phyloP scores from a whole-genome alignment of 2,888 invertebrate genomes.

The Drosophila seclusa region DNA sequence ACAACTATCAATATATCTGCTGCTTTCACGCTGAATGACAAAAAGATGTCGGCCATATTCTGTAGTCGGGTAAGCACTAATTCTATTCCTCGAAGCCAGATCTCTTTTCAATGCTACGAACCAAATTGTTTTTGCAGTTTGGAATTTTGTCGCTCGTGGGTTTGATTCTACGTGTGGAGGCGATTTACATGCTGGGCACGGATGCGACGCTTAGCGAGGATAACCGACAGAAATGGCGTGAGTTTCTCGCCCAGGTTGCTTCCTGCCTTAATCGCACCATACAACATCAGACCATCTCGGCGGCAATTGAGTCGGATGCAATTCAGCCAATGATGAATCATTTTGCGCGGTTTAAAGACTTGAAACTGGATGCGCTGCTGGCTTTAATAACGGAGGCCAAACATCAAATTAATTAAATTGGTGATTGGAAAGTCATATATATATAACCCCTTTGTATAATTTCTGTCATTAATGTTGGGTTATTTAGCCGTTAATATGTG shows the following conservation, averaged over 20 bases:
- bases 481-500: constrained; percentile 57
- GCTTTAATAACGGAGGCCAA: constrained; percentile 84
- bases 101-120: not conserved
- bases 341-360: constrained; percentile 84
- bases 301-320: constrained; percentile 84
- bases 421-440: constrained; percentile 21
- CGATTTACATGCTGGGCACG: constrained; percentile 74
- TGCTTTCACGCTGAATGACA: constrained; percentile 82
- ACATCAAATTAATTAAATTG: constrained; percentile 82
- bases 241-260: constrained; percentile 83
- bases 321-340: constrained; percentile 84
- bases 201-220: constrained; percentile 72
- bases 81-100: not conserved
- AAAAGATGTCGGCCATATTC: constrained; percentile 83
- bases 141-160: constrained; percentile 84
- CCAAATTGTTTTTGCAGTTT: constrained; percentile 72
- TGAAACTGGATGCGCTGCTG: constrained; percentile 83
- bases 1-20: constrained; percentile 81
- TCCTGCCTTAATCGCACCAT: constrained; percentile 83
- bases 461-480: constrained; percentile 37
- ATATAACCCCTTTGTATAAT: constrained; percentile 29
- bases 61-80: constrained; percentile 83
- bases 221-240: constrained; percentile 80
- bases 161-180: constrained; percentile 83
- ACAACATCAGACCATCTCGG: constrained; percentile 84